Conservation (phyloP, 2,797 vertebrate genomes). For the Threskiornis aethiopicus region DNA sequence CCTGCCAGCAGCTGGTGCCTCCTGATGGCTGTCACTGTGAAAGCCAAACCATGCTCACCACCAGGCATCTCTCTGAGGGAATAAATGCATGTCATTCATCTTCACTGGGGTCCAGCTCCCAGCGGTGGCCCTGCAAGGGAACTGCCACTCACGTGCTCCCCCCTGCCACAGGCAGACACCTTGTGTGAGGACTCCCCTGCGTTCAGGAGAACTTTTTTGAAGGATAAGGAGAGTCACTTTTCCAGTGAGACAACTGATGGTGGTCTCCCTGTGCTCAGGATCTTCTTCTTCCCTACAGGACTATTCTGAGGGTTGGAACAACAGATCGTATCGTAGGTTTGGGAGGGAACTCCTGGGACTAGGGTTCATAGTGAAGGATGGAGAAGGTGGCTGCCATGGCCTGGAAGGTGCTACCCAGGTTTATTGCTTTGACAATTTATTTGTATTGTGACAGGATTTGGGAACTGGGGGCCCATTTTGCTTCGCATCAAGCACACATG, state of each 20-base stretch:
- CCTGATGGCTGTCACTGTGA: background rate
- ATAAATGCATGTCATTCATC: background rate
- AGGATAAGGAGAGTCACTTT: background rate
- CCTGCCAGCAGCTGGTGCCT: background rate
- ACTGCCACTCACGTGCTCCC: accelerated
- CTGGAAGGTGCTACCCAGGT: background rate
- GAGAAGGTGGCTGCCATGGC: background rate
- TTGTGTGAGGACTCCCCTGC: background rate
- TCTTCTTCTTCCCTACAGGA: background rate
- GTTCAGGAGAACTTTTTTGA: background rate
- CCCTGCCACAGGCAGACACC: background rate
- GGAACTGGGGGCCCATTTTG: background rate
- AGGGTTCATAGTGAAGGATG: background rate
- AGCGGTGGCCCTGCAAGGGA: background rate
- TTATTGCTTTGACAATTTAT: background rate
- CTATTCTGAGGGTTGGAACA: background rate
- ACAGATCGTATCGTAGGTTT: background rate
- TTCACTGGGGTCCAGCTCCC: no score
- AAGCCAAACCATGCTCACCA: background rate
- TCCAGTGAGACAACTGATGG: background rate
- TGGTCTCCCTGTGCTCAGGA: background rate
- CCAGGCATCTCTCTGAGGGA: background rate
- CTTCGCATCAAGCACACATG: background rate
- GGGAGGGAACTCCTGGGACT: background rate
- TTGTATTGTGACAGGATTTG: background rate